These are phyloP conservation scores for Tenthredo livida DNA, from an alignment of 2,888 invertebrate species.

Conservation along the genomic window DNA sequence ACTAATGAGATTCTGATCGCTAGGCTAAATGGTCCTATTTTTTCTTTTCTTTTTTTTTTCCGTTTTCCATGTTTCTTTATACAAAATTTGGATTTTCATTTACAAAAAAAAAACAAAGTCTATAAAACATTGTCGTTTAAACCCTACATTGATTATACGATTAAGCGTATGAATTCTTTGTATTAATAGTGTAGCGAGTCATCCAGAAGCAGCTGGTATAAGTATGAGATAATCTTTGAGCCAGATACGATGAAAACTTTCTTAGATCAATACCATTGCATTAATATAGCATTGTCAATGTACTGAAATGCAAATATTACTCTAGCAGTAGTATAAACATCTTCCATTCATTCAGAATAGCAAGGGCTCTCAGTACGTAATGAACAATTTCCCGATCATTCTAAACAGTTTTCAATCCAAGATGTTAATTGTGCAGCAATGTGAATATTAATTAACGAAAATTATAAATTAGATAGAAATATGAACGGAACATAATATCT, in stretches of 20 bases:
- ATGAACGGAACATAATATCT: conserved; percentile 5
- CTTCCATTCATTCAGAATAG: not conserved
- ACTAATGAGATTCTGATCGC: conserved; percentile 27
- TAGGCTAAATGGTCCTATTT: conserved; percentile 18
- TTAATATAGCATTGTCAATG: not conserved
- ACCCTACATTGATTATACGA: conserved; percentile 24
- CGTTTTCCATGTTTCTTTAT: not conserved
- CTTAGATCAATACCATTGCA: not conserved
- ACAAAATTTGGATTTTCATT: not conserved
- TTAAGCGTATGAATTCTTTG: conserved; percentile 35
- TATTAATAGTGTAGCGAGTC: conserved; percentile 26
- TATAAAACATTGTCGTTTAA: conserved; percentile 20
- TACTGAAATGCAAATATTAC: conserved; percentile 7
- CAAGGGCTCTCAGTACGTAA: not conserved
- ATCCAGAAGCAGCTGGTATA: conserved; percentile 26
- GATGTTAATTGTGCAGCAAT: conserved; percentile 16
- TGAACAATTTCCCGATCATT: not conserved
- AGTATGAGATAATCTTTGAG: conserved; percentile 19
- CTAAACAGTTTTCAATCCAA: not conserved
- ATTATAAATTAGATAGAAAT: not conserved
- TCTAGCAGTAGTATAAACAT: not conserved
- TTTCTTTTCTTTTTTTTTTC: not conserved
- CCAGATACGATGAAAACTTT: not conserved
- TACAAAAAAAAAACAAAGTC: conserved; percentile 16
- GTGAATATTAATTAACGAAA: not conserved